Evolutionary conservation across 1,140 invertebrate species (phyloP).

Genomic region (Panulirus ornatus): DNA sequence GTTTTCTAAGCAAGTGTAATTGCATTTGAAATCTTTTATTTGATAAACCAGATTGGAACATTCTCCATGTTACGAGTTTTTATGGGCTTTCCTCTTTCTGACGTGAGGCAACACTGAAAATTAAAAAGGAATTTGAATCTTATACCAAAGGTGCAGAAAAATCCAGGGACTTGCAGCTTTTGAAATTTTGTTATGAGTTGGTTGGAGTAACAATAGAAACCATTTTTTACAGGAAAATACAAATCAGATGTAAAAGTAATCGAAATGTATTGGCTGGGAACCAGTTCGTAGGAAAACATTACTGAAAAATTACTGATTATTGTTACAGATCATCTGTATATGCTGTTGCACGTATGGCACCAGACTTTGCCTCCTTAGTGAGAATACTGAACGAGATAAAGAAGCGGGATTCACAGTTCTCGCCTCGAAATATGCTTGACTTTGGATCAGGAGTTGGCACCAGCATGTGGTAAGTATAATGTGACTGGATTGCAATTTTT

Average conservation of each 20-base stretch:
- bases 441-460: conserved; percentile 94
- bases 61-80: too few relatives aligned
- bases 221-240: neutral
- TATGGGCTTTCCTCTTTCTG: too few relatives aligned
- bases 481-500: too few relatives aligned
- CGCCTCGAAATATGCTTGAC: conserved; percentile 88
- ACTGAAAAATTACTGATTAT: neutral
- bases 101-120: too few relatives aligned
- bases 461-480: conserved; percentile 84
- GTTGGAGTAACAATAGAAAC: neutral
- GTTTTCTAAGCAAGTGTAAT: too few relatives aligned
- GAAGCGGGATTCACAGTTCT: conserved; percentile 83
- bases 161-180: too few relatives aligned
- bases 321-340: conserved; percentile 80
- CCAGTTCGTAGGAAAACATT: neutral
- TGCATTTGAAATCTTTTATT: too few relatives aligned
- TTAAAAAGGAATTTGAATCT: too few relatives aligned
- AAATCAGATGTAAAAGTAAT: neutral
- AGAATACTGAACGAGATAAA: conserved; percentile 88
- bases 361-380: conserved; percentile 86
- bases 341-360: conserved; percentile 83
- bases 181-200: too few relatives aligned
- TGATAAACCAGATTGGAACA: too few relatives aligned
- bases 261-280: neutral
- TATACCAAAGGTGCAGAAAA: too few relatives aligned